A percentile compares a stretch with the other conserved stretches of the same genome.
Conservation (phyloP, 2,888 invertebrate genomes). For the Microctonus hyperodae region DNA sequence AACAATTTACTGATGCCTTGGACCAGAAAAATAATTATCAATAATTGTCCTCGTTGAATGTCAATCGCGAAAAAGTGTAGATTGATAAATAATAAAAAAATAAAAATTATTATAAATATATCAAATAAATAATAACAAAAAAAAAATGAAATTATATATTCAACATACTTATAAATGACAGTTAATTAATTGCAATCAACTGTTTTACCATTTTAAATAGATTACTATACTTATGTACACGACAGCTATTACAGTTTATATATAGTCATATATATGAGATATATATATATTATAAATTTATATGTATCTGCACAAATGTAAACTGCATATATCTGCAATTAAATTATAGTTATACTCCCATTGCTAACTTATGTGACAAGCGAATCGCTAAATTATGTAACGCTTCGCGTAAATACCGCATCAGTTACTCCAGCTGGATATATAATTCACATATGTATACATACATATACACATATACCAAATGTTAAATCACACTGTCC, state of each 20-base stretch:
- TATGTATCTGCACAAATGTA: conserved; percentile 14
- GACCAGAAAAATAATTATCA: no score
- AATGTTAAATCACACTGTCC: conserved; percentile 45
- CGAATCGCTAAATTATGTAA: conserved; percentile 56
- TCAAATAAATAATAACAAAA: neutral
- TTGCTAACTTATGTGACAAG: conserved; percentile 50
- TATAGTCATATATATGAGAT: no score
- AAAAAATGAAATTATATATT: conserved; percentile 3
- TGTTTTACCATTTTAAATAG: conserved; percentile 60
- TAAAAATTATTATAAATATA: neutral
- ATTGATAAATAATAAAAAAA: neutral
- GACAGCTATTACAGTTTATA: no score
- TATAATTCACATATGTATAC: no score
- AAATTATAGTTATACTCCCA: conserved; percentile 55
- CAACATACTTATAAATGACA: neutral
- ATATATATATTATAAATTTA: conserved; percentile 39
- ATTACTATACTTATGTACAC: conserved; percentile 36
- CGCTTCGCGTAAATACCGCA: conserved; percentile 53
- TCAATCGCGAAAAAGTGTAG: neutral
- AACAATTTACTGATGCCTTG: conserved; percentile 9
- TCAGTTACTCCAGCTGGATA: conserved; percentile 46
- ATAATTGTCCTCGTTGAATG: neutral
- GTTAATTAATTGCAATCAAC: conserved; percentile 58
- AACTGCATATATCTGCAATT: conserved; percentile 49
- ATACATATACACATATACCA: conserved; percentile 47